Evolutionary conservation across 2,797 vertebrate genomes (phyloP).

Genomic region (Aeoliscus strigatus): DNA sequence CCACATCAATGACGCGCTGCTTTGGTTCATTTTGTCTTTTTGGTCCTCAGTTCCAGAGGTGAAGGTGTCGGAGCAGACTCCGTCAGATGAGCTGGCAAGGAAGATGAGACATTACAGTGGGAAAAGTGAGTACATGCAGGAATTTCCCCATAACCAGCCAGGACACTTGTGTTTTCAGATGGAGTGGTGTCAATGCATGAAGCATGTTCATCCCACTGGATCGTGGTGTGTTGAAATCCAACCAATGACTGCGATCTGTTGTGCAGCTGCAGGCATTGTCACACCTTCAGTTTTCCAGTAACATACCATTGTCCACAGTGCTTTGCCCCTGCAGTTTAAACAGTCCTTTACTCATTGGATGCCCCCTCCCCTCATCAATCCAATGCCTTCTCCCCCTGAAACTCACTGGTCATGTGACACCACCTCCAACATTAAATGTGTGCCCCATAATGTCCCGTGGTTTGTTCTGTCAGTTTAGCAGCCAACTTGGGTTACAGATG

Average conservation of each 20-base stretch:
- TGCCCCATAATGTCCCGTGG: conserved; percentile 37
- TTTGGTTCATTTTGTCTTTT: conserved; percentile 2
- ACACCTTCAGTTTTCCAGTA: conserved; percentile 51
- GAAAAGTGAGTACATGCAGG: conserved; percentile 71
- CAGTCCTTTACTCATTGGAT: conserved; percentile 46
- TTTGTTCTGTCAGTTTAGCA: conserved; percentile 52
- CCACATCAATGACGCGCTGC: background rate
- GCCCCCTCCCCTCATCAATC: conserved; percentile 38
- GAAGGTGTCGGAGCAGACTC: conserved; percentile 89
- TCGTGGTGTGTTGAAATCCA: too few relatives aligned
- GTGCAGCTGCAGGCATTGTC: conserved; percentile 56
- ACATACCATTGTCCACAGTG: conserved; percentile 36
- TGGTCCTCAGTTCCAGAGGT: conserved; percentile 77
- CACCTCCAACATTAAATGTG: conserved; percentile 56
- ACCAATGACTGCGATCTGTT: conserved; percentile 22
- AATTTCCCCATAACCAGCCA: conserved; percentile 10
- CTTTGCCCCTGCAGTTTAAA: conserved; percentile 54
- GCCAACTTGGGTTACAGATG: conserved; percentile 59
- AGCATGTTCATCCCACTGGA: too few relatives aligned
- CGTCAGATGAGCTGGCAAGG: conserved; percentile 86
- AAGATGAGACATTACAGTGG: conserved; percentile 83
- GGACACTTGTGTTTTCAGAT: background rate
- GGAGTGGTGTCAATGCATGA: too few relatives aligned
- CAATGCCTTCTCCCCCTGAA: conserved; percentile 24
- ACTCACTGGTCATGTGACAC: conserved; percentile 42